phyloP scores from a whole-genome alignment of 2,797 vertebrate species.

The Hafferia zeledoni region DNA sequence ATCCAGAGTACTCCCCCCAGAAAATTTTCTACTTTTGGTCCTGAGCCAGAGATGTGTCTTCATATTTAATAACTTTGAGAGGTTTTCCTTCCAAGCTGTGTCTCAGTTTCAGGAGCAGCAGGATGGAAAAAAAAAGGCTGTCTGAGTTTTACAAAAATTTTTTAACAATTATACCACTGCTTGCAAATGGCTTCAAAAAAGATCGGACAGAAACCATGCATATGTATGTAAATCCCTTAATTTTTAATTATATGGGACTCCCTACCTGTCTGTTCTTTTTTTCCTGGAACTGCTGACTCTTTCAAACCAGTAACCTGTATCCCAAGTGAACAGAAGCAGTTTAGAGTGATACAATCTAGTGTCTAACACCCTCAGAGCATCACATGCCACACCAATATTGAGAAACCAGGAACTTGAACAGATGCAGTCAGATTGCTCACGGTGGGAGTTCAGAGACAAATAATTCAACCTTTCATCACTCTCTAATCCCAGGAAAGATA shows the following conservation, averaged over 20 bases:
- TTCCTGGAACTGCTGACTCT: not conserved
- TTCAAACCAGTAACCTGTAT: not conserved
- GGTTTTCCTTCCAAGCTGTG: not conserved
- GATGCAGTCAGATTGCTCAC: not conserved
- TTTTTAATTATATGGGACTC: not conserved
- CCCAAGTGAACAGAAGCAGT: not conserved
- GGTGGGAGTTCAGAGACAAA: slow-evolving; percentile 54
- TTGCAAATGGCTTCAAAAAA: not conserved
- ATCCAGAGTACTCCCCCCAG: not conserved
- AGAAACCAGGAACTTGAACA: slow-evolving; percentile 50
- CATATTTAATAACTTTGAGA: not conserved
- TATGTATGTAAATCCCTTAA: not conserved
- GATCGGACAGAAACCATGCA: not conserved
- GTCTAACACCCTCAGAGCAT: slow-evolving; percentile 4
- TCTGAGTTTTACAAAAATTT: not conserved
- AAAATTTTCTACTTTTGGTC: not conserved
- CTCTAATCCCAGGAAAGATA: slow-evolving; percentile 62
- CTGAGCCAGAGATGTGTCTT: not conserved
- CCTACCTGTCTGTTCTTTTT: not conserved
- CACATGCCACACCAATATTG: slow-evolving; percentile 24
- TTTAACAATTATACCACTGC: not conserved
- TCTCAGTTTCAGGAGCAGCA: not conserved
- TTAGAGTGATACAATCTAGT: slow-evolving; percentile 7
- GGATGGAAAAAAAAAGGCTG: not conserved
- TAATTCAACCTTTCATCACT: slow-evolving; percentile 66